Percentiles rank a stretch among this genome's conserved stretches.
phyloP scores from a whole-genome alignment of 2,113 vertebrate species.

The Phyllopteryx taeniolatus region DNA sequence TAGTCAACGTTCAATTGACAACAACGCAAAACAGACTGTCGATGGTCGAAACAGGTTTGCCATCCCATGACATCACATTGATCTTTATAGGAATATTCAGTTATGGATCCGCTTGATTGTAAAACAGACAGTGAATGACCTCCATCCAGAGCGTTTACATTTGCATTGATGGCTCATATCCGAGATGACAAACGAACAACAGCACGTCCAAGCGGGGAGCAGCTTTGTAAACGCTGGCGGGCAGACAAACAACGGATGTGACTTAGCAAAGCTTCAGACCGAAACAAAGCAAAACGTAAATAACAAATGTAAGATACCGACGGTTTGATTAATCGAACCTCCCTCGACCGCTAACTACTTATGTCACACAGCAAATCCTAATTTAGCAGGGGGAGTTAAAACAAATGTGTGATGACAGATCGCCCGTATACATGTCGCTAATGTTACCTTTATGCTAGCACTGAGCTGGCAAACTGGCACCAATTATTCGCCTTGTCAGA shows the following conservation, averaged over 20 bases:
- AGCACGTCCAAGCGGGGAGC: constrained; percentile 1
- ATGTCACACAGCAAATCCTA: background rate
- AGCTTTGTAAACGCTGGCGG: constrained; percentile 6
- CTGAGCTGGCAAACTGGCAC: constrained; percentile 24
- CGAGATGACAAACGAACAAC: constrained; percentile 5
- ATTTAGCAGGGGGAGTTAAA: background rate
- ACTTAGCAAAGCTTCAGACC: constrained; percentile 32
- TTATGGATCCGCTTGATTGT: background rate
- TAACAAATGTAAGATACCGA: constrained; percentile 3
- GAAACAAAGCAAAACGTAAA: constrained; percentile 38
- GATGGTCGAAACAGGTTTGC: background rate
- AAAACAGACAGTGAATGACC: background rate
- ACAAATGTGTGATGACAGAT: background rate
- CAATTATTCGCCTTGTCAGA: background rate
- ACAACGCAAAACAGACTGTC: background rate
- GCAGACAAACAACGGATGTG: constrained; percentile 32
- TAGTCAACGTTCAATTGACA: background rate
- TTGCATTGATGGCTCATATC: background rate
- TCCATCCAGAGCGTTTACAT: background rate
- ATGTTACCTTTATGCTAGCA: constrained; percentile 53
- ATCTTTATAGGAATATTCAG: background rate
- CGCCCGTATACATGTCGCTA: constrained; percentile 34
- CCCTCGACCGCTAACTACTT: fast-evolving
- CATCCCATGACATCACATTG: background rate
- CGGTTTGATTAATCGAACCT: background rate